Base-by-base conservation (phyloP, 2,113 vertebrate genomes). In the Nerophis lumbriciformis region DNA sequence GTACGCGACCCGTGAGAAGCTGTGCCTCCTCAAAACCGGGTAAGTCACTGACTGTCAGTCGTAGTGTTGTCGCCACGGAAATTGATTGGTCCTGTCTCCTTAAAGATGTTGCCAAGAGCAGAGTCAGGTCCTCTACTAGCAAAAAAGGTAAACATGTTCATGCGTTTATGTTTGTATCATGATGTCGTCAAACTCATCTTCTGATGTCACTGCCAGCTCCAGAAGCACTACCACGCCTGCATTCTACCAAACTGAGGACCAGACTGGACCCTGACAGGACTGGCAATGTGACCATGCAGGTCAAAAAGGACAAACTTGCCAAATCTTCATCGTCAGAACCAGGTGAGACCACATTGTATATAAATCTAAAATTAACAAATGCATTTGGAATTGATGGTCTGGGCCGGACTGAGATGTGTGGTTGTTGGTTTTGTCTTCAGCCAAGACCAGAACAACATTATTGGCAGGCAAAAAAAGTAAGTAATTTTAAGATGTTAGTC, bases 391-490 rank as follows among this genome's bases (percentile, higher is more conserved):
- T 42, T 37, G 35, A 36, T 13, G 52, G 39, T 42, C 39, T 8
- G 48, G 3, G 48, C 16, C 16, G n/a, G 2, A 19, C 10, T 57
- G 9, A 57, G 6, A 12, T 6, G 8, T 7, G n/a, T 19, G n/a
- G 5, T 56, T 42, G 2, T 36, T 48, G 19, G 8, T 45, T 61
- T 16, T 12, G 16, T 62, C 62, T 59, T 61, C 61, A 87, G 88
- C 47, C n/a, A 82, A 76, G 58, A 36, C 45, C 0, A 82, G 47
- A 60, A 5, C 62, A 9, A 75, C 76, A 69, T 4, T 50, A 10
- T 1, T 53, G 12, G 51, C 61, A 4, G 74, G 69, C 6, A 72
- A 69, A 56, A 69, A 74, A 76, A 63, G 82, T 83, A 76, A 68
- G 75, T 65, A 14, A 42, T 42, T 10, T 42, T 42, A 42, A 42